These are phyloP conservation scores for Thamnophis sirtalis DNA, from an alignment of 2,113 vertebrate genomes.

Conservation along the genomic window DNA sequence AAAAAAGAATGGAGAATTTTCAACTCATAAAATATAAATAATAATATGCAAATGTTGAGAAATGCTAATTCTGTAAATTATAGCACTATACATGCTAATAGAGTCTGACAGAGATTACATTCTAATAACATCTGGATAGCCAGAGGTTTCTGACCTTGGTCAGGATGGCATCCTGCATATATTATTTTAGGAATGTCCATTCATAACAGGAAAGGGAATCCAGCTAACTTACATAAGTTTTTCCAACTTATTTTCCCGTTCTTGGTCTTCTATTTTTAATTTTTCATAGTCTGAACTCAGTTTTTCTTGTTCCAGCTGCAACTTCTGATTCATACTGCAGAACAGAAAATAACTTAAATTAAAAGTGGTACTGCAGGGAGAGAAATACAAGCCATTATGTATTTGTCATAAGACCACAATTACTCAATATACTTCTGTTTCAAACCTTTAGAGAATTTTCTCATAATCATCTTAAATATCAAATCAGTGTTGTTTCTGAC, in stretches of 20 bases:
- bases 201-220: not conserved
- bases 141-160: not conserved
- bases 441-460: not conserved
- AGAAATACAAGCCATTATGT: not conserved
- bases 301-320: slow-evolving; percentile 88
- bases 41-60: not conserved
- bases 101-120: not conserved
- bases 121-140: not conserved
- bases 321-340: slow-evolving; percentile 81
- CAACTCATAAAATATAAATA: not conserved
- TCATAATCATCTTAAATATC: not conserved
- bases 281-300: slow-evolving; percentile 86
- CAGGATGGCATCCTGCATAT: not conserved
- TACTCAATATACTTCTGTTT: not conserved
- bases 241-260: slow-evolving; percentile 84
- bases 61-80: not conserved
- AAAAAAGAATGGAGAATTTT: not conserved
- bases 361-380: not conserved
- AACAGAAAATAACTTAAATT: slow-evolving; percentile 34
- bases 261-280: slow-evolving; percentile 83
- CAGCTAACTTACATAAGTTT: slow-evolving; percentile 76
- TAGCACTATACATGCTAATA: not conserved
- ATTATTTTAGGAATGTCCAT: not conserved
- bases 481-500: not conserved
- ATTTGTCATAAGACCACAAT: not conserved